These are phyloP conservation scores for Diacarnus erythraeanus DNA, from an alignment of 37 sponge, comb jelly and placozoan species.

Conservation along the genomic window DNA sequence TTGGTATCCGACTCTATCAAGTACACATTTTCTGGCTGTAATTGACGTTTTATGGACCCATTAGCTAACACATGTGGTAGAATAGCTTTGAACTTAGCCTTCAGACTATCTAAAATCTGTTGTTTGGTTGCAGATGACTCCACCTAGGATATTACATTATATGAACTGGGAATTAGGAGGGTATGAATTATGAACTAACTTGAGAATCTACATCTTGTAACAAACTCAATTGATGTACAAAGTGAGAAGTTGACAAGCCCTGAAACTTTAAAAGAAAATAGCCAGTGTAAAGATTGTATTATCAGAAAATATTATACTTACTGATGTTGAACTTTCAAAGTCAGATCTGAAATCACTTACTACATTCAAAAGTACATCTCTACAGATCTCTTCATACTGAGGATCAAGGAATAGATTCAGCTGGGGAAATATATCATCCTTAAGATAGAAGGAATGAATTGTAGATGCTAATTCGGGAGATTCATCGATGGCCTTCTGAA, in stretches of 20 bases:
- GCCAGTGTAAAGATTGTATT: neutral
- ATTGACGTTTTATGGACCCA: neutral
- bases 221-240: neutral
- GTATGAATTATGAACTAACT: too few species aligned
- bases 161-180: neutral
- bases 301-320: neutral
- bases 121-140: too few species aligned
- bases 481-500: neutral
- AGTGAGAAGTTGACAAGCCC: neutral
- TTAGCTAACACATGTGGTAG: neutral
- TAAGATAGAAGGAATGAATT: slow-evolving; percentile 11
- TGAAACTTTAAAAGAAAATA: neutral
- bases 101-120: too few species aligned
- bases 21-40: neutral
- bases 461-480: slow-evolving; percentile 4
- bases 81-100: neutral
- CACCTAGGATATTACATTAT: neutral
- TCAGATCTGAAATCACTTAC: neutral
- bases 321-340: neutral
- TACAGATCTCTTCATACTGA: neutral
- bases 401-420: slow-evolving; percentile 2
- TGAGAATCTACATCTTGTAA: neutral
- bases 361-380: too few species aligned
- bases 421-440: slow-evolving; percentile 3
- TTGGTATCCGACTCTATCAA: neutral